Evolutionary conservation across 2,888 invertebrate species (phyloP), one percentile per base, ranked within the genome.

Genomic region (Dynastes tityus): DNA sequence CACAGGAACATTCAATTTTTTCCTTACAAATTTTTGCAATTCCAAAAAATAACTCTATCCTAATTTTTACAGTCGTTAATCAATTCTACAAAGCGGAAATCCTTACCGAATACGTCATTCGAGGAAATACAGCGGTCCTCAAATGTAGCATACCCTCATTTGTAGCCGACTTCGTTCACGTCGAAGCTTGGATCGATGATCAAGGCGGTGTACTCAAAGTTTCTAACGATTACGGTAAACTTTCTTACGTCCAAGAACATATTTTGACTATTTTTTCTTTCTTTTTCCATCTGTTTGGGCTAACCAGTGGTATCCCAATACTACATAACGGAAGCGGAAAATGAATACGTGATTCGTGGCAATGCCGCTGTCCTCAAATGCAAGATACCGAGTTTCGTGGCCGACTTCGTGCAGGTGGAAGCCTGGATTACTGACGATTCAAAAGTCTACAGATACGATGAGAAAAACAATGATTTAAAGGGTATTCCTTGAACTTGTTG

Each of bases 311-410:
- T 96, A 87, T 93, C 95, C 86, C 96, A 96, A 92, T 93, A 93
- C 90, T 97, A 95, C 92, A 94, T 95, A 89, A 95, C 96, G 85
- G 96, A 96, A 91, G 95, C 97, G 87, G 96, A 96, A 91, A 96
- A 97, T 89, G 97, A 97, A 89, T 97, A 97, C 91, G 97, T 97
- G 83, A 97, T 97, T 89, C 93, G 95, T 87, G 97, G 97, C 83
- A 97, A 97, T 90, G 94, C 96, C 82, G 97, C 96, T 80, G 94
- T 97, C 85, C 94, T 97, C 90, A 96, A 95, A 90, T 98, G 97
- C 92, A 95, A 96, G 92, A 96, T 97, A 85, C 97, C 97, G 82
- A 95, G 95, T 87, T 97, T 97, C 91, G 96, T 97, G 84, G 95
- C 96, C 83, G 97, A 97, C 91, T 97, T 96, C 90, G 95, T 98